phyloP scores from a whole-genome alignment of 2,888 invertebrate genomes.

The Rhimphoctona megacephalus region DNA sequence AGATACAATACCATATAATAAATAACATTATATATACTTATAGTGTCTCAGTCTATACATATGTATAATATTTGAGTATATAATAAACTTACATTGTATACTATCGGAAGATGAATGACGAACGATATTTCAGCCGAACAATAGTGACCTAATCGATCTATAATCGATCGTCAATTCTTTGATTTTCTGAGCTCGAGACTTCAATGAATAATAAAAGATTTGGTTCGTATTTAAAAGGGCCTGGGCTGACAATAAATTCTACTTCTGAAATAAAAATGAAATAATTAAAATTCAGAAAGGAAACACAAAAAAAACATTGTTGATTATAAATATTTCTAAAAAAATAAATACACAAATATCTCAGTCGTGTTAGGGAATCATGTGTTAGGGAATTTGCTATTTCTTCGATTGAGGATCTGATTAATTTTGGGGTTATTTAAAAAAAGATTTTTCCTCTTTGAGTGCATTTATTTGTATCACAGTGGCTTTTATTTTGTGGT shows the following conservation, averaged over 20 bases:
- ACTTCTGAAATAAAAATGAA: conserved; percentile 64
- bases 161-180: conserved; percentile 72
- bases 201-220: neutral
- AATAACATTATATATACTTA: conserved; percentile 17
- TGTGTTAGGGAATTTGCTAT: neutral
- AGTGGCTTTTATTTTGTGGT: conserved; percentile 66
- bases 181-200: neutral
- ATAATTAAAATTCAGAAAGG: conserved; percentile 22
- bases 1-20: conserved; percentile 37
- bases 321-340: neutral
- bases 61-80: conserved; percentile 16
- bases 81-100: conserved; percentile 19
- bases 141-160: conserved; percentile 75
- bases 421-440: neutral
- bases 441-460: conserved; percentile 25
- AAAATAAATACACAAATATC: too few species aligned
- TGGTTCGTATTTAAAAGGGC: neutral
- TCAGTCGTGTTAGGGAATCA: too few species aligned
- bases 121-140: conserved; percentile 68
- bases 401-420: neutral
- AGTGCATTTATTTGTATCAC: neutral
- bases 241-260: neutral
- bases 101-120: conserved; percentile 65
- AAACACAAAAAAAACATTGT: conserved; percentile 43
- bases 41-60: neutral